Conservation (phyloP, 2,797 vertebrate genomes). For the Alca torda region DNA sequence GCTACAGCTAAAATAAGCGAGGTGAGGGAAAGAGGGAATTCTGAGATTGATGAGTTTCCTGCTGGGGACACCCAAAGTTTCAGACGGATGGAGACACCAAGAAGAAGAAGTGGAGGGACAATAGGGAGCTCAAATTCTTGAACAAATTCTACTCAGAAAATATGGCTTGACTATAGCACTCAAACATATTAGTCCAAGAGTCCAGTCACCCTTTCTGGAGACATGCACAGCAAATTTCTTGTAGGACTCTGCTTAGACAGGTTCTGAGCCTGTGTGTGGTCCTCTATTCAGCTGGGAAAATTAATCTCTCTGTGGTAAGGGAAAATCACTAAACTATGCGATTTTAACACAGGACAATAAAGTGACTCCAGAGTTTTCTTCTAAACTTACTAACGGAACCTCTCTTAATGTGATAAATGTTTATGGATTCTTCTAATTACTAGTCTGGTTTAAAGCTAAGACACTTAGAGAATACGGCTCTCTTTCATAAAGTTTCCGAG, state of each 20-base stretch:
- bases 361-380: slow-evolving; percentile 60
- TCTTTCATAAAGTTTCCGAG: slow-evolving; percentile 74
- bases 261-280: slow-evolving; percentile 13
- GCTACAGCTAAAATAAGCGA: not conserved
- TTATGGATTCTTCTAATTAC: slow-evolving; percentile 81
- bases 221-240: not conserved
- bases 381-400: slow-evolving; percentile 63
- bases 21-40: not conserved
- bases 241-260: not conserved
- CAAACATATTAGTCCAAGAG: not conserved
- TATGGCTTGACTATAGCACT: not conserved
- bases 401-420: slow-evolving; percentile 77
- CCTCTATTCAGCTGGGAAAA: slow-evolving; percentile 50
- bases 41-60: not conserved
- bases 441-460: slow-evolving; percentile 75
- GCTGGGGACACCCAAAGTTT: not conserved
- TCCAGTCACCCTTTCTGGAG: not conserved
- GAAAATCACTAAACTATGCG: slow-evolving; percentile 55
- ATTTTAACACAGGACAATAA: slow-evolving; percentile 66
- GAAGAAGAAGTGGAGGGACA: not conserved
- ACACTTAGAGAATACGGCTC: slow-evolving; percentile 68
- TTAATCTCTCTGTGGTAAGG: slow-evolving; percentile 53
- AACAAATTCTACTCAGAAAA: not conserved
- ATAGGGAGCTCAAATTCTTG: not conserved
- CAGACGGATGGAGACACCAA: not conserved